These are phyloP conservation scores for Scaptodrosophila latifasciaeformis DNA, from an alignment of 2,888 invertebrate genomes.

Conservation along the genomic window DNA sequence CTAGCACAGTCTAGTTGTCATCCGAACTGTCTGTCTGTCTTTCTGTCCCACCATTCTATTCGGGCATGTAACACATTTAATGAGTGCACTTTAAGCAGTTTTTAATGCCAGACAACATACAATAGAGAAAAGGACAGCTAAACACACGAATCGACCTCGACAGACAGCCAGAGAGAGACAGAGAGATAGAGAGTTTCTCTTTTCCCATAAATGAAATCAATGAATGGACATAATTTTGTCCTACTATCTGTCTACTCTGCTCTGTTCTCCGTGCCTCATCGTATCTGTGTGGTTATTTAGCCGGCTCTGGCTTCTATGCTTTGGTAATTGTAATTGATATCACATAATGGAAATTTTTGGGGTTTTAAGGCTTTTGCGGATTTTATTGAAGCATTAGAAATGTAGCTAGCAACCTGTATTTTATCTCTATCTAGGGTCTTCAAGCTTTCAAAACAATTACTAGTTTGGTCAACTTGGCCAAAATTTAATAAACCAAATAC, in stretches of 20 bases:
- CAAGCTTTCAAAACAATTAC: slow-evolving; percentile 25
- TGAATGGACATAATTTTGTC: too few relatives aligned
- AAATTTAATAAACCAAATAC: slow-evolving; percentile 47
- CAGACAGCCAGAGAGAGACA: too few relatives aligned
- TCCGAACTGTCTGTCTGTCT: neutral
- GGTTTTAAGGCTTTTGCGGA: slow-evolving; percentile 23
- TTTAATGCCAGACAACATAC: slow-evolving; percentile 38
- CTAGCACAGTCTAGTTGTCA: too few relatives aligned
- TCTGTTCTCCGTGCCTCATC: too few relatives aligned
- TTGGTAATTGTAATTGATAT: slow-evolving; percentile 42
- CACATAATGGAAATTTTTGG: slow-evolving; percentile 3
- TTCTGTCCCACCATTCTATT: neutral
- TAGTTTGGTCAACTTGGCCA: slow-evolving; percentile 23
- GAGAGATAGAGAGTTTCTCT: slow-evolving; percentile 1
- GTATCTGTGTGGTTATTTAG: too few relatives aligned
- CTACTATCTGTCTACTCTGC: too few relatives aligned
- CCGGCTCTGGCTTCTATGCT: too few relatives aligned
- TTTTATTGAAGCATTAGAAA: slow-evolving; percentile 17
- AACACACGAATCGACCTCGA: too few relatives aligned
- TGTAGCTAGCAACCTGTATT: too few relatives aligned
- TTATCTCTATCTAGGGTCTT: too few relatives aligned
- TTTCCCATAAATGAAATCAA: too few relatives aligned
- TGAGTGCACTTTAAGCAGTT: slow-evolving; percentile 60
- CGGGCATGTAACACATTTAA: slow-evolving; percentile 59
- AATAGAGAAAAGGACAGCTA: neutral